Conservation (phyloP, 1,140 invertebrate species). For the Cydia pomonella region DNA sequence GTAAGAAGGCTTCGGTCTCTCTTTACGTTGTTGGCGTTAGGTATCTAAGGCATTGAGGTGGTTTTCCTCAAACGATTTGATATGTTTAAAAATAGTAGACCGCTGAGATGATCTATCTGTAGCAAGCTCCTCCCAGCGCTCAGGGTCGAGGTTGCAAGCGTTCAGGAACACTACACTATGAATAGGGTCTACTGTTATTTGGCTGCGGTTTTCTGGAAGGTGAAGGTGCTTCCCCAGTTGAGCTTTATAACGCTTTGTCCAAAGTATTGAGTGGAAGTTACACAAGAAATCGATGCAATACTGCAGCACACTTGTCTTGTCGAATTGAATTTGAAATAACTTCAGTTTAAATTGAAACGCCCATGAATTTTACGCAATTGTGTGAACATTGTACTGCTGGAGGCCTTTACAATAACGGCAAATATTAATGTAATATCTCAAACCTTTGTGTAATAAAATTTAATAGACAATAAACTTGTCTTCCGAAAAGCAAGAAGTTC, state of each 20-base stretch:
- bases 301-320: background rate
- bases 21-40: too few relatives aligned
- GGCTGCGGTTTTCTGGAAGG: too few relatives aligned
- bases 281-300: background rate
- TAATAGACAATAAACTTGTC: background rate
- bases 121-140: too few relatives aligned
- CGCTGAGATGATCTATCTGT: too few relatives aligned
- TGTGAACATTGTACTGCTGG: background rate
- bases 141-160: too few relatives aligned
- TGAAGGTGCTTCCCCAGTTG: too few relatives aligned
- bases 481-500: background rate
- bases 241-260: background rate
- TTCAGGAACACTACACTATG: too few relatives aligned
- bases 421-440: background rate
- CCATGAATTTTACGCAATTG: background rate
- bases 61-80: too few relatives aligned
- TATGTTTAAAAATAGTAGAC: too few relatives aligned
- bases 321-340: constrained; percentile 15
- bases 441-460: background rate
- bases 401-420: background rate
- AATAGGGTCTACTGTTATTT: too few relatives aligned
- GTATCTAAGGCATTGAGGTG: too few relatives aligned
- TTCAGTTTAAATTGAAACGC: background rate
- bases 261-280: background rate
- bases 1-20: too few relatives aligned